phyloP scores from a whole-genome alignment of 2,113 vertebrate genomes.

The Hydrolagus affinis region DNA sequence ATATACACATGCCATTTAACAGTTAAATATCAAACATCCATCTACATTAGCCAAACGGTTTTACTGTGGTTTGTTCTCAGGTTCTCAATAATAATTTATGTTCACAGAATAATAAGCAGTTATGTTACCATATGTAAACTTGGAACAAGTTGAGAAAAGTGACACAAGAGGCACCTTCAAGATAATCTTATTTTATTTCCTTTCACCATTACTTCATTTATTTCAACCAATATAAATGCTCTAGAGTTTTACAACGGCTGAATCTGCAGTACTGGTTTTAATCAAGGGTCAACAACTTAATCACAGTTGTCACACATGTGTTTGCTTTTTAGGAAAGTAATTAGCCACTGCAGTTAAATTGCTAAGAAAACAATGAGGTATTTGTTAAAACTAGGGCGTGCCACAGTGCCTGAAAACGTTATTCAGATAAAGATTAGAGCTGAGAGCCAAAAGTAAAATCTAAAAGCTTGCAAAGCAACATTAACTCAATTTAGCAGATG shows the following conservation, averaged over 20 bases:
- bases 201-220: not conserved
- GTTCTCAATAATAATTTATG: not conserved
- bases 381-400: slow-evolving; percentile 16
- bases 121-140: not conserved
- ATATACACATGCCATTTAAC: not conserved
- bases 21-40: not conserved
- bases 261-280: slow-evolving; percentile 21
- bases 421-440: not conserved
- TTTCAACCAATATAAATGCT: not conserved
- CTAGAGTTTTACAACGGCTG: not conserved
- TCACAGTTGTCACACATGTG: not conserved
- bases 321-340: slow-evolving; percentile 25
- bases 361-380: slow-evolving; percentile 27
- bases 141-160: not conserved
- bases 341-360: slow-evolving; percentile 18
- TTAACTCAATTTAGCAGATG: not conserved
- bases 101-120: not conserved
- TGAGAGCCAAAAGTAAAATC: no score
- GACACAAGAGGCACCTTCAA: not conserved
- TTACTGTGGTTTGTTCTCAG: not conserved
- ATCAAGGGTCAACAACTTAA: slow-evolving; percentile 25
- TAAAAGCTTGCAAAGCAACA: not conserved
- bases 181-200: not conserved
- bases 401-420: not conserved
- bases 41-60: not conserved